These are phyloP conservation scores for Antechinus stuartii DNA, from an alignment of 2,113 vertebrate species.

Conservation along the genomic window DNA sequence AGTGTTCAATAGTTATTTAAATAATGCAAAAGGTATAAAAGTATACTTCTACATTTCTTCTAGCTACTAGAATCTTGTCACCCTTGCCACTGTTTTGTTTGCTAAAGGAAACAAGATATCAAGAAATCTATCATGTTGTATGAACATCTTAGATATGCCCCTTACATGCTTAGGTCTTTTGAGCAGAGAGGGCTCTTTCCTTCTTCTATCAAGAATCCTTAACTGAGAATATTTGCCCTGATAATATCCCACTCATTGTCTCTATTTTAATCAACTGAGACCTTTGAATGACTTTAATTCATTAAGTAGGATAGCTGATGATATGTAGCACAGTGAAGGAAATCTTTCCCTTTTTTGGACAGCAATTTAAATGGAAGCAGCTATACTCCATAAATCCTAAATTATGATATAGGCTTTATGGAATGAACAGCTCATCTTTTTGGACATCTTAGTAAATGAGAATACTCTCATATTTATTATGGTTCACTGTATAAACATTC, in stretches of 20 bases:
- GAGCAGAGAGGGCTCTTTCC: background rate
- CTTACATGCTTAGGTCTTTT: background rate
- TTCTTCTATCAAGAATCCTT: background rate
- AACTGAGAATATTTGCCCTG: background rate
- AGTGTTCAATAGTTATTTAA: background rate
- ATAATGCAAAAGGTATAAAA: conserved; percentile 9
- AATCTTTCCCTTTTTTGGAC: background rate
- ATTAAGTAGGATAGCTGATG: background rate
- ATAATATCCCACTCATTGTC: background rate
- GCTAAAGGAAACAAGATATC: background rate
- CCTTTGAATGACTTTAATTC: conserved; percentile 10
- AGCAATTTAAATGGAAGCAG: background rate
- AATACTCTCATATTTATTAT: background rate
- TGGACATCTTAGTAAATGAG: background rate
- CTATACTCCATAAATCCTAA: background rate
- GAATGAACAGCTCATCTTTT: background rate
- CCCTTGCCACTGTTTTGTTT: background rate
- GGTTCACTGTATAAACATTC: background rate
- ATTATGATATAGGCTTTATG: background rate
- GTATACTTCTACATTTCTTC: background rate
- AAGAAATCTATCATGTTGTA: background rate
- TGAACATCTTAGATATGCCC: background rate
- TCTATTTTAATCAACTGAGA: background rate
- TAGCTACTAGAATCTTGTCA: background rate
- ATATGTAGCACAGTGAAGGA: background rate